Evolutionary conservation across 2,888 invertebrate species (phyloP).

Genomic region (Macrosoma leucophasiata): DNA sequence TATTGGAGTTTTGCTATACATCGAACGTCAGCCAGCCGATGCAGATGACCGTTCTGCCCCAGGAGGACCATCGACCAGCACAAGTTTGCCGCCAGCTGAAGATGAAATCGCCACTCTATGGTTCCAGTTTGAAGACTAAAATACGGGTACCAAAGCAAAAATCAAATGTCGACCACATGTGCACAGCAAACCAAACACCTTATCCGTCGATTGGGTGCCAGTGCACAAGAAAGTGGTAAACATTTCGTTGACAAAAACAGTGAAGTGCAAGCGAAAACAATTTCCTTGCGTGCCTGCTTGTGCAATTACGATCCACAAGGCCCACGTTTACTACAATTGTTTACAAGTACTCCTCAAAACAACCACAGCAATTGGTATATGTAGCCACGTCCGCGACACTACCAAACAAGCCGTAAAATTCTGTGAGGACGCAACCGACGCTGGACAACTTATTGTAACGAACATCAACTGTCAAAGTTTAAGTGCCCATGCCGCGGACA

Average conservation of each 20-base stretch:
- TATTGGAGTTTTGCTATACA: conserved; percentile 19
- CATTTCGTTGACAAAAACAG: conserved; percentile 24
- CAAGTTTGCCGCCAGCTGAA: conserved; percentile 14
- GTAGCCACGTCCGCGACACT: conserved; percentile 17
- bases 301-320: conserved; percentile 23
- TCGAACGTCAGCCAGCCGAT: conserved; percentile 21
- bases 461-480: conserved; percentile 21
- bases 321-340: conserved; percentile 24
- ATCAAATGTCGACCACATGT: conserved; percentile 21
- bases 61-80: conserved; percentile 20
- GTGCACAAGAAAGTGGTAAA: conserved; percentile 24
- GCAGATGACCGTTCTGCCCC: conserved; percentile 17
- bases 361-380: conserved; percentile 22
- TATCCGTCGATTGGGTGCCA: conserved; percentile 18
- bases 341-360: conserved; percentile 22
- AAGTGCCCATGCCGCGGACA: conserved; percentile 15
- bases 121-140: conserved; percentile 23
- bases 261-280: conserved; percentile 25
- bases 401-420: conserved; percentile 5
- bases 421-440: conserved; percentile 17
- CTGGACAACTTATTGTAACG: conserved; percentile 23
- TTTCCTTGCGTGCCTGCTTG: conserved; percentile 25
- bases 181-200: conserved; percentile 19
- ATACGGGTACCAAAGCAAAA: conserved; percentile 19
- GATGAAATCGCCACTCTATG: conserved; percentile 23